Evolutionary conservation across 2,888 invertebrate genomes (phyloP).

Genomic region (Crepidodera aurea): DNA sequence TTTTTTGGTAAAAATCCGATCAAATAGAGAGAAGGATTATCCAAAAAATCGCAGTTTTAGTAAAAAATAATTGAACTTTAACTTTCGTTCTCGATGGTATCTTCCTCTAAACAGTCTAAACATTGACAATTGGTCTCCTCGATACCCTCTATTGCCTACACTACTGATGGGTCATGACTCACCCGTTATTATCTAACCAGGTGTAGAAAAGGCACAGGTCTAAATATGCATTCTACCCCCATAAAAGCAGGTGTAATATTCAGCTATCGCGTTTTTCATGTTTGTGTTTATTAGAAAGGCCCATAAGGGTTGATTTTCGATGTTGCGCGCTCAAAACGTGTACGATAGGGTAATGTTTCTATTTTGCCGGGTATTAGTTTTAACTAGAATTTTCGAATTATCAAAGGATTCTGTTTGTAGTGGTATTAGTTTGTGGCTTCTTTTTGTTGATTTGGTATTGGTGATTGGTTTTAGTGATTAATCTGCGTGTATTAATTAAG

Average conservation of each 20-base stretch:
- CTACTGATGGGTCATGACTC: slow-evolving; percentile 39
- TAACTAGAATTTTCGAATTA: background rate
- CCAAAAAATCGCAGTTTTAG: no score
- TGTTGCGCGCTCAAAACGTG: slow-evolving; percentile 2
- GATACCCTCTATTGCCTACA: no score
- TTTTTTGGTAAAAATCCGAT: no score
- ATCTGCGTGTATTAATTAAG: background rate
- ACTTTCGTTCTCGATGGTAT: no score
- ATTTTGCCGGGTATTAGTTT: slow-evolving; percentile 22
- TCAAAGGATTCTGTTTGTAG: slow-evolving; percentile 2
- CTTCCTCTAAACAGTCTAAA: no score
- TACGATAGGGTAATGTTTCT: slow-evolving; percentile 4
- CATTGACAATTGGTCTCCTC: background rate
- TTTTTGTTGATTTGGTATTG: slow-evolving; percentile 22
- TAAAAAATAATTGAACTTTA: no score
- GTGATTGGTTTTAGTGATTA: slow-evolving; percentile 28
- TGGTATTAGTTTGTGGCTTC: slow-evolving; percentile 30
- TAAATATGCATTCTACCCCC: slow-evolving; percentile 37
- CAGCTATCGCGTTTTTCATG: slow-evolving; percentile 39
- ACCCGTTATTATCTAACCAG: slow-evolving; percentile 55
- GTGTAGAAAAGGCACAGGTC: slow-evolving; percentile 51
- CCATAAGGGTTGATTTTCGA: slow-evolving; percentile 42
- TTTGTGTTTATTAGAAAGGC: slow-evolving; percentile 44
- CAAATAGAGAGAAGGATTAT: no score
- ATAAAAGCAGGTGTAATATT: slow-evolving; percentile 49